phyloP scores from a whole-genome alignment of 1,140 invertebrate species.

The Frieseomelitta varia region DNA sequence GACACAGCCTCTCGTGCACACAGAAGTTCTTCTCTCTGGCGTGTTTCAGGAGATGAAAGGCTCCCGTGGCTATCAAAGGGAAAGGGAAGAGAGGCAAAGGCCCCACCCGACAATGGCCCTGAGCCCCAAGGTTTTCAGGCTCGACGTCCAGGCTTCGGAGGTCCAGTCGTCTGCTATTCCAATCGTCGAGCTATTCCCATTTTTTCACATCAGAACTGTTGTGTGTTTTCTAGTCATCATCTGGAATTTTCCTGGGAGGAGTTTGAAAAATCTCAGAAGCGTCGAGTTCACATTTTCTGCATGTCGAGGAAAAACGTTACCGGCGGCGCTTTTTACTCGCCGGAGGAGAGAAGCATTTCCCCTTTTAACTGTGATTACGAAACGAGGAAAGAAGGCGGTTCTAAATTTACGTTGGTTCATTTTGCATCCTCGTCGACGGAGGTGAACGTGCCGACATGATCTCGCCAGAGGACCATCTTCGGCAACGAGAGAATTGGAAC shows the following conservation, averaged over 20 bases:
- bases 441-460: constrained; percentile 37
- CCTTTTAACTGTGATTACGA: constrained; percentile 47
- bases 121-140: constrained; percentile 54
- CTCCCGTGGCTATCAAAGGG: constrained; percentile 53
- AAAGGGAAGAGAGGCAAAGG: constrained; percentile 50
- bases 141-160: constrained; percentile 15
- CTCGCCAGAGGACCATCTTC: constrained; percentile 22
- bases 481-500: constrained; percentile 43
- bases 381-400: constrained; percentile 52
- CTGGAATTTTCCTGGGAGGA: not conserved
- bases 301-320: not conserved
- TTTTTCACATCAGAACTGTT: not conserved
- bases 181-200: constrained; percentile 1
- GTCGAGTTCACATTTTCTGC: not conserved
- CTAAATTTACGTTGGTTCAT: constrained; percentile 41
- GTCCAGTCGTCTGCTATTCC: constrained; percentile 32
- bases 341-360: constrained; percentile 11
- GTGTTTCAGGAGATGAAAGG: constrained; percentile 50
- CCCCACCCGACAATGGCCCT: constrained; percentile 54
- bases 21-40: constrained; percentile 36
- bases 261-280: not conserved
- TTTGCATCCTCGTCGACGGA: constrained; percentile 34
- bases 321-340: constrained; percentile 4
- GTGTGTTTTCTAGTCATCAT: too few species aligned
- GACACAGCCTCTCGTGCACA: constrained; percentile 35